Base-by-base conservation (phyloP, 2,888 invertebrate species). In the Standfussiana lucernea region DNA sequence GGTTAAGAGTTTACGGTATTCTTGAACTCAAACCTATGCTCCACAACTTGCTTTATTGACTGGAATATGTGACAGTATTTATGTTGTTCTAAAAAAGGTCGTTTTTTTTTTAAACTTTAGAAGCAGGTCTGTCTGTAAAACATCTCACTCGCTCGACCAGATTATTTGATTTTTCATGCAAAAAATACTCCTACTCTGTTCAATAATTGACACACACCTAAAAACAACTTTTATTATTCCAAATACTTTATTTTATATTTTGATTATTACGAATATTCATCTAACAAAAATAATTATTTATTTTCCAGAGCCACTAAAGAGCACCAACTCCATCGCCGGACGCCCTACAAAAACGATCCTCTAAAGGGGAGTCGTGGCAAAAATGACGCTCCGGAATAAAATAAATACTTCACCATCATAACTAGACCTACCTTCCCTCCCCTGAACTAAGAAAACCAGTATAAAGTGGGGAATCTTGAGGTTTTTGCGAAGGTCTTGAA, bases 321-420 rank as follows among this genome's bases (percentile, higher is more conserved):
- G 90, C 89, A 93, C 85, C 90, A 89, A 76, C 80, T 78, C 85
- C 87, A 80, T 86, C 90, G 88, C 92, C 90, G 94, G 93, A 93
- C 93, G 92, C 93, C 93, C 93, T 94, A 94, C 94, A 93, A 94
- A 93, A 94, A 88, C 88, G 88, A 89, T 88, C 83, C 90, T 90
- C 91, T 93, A 92, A 93, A 94, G 93, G 94, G 94, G 94, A 93
- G 94, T 89, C 93, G 92, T 88, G 92, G 94, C 95, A 95, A 94
- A 95, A 95, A 95, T 95, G 94, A 95, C 93, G 93, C 94, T 94
- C 90, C 86, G 92, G 93, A 95, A 95, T 95, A 95, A 95, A 95
- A 94, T 95, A 94, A 94, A 94, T 92, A 93, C 92, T 85, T 84
- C 82, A 64, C 94, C 93, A 91, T 65, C 78, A 67, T 82, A 86